Conservation (phyloP, 2,888 invertebrate species). For the Limnephilus marmoratus region DNA sequence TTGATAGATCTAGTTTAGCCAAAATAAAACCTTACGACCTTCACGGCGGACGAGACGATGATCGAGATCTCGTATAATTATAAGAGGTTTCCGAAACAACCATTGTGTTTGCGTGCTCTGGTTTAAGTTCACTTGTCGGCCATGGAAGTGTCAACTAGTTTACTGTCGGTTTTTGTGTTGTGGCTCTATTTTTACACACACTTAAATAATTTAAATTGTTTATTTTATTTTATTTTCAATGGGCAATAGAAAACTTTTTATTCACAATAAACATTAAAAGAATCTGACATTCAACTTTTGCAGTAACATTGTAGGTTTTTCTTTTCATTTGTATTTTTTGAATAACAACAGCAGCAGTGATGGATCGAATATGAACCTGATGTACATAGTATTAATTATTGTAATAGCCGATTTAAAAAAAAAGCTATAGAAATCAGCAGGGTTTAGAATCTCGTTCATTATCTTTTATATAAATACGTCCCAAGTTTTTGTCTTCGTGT, state of each 20-base stretch:
- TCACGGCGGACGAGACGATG: conserved; percentile 9
- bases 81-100: conserved; percentile 14
- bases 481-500: too few species aligned
- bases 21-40: conserved; percentile 9
- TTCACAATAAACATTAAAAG: not conserved
- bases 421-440: too few species aligned
- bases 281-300: not conserved
- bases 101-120: conserved; percentile 45
- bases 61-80: conserved; percentile 7
- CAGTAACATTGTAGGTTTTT: not conserved
- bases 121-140: conserved; percentile 61
- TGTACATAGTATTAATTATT: not conserved
- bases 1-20: not conserved
- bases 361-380: not conserved
- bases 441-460: not conserved
- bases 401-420: not conserved
- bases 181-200: conserved; percentile 19
- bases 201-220: not conserved
- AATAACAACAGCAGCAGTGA: not conserved
- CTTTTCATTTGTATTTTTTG: not conserved
- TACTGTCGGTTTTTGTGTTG: not conserved
- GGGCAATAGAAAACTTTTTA: not conserved
- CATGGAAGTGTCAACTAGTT: conserved; percentile 42
- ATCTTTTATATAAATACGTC: not conserved
- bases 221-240: not conserved